Evolutionary conservation across 2,797 vertebrate genomes (phyloP).

Genomic region (Chaetophractus vellerosus): DNA sequence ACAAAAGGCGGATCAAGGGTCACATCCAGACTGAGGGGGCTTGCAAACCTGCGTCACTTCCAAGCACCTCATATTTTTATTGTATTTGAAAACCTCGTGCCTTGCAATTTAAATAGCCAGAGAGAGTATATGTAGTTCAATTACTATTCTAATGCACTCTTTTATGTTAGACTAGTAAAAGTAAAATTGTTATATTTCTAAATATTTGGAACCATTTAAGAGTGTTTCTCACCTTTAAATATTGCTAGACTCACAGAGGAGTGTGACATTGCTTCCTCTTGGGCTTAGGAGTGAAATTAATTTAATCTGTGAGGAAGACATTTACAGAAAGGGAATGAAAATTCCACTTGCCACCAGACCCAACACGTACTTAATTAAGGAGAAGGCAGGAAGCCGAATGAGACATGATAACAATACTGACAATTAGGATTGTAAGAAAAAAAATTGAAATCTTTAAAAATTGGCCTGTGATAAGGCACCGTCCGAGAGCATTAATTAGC

Average conservation of each 20-base stretch:
- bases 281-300: not conserved
- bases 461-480: not conserved
- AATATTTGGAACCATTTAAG: constrained; percentile 41
- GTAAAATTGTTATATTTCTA: not conserved
- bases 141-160: not conserved
- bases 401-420: not conserved
- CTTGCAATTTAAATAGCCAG: not conserved
- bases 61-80: not conserved
- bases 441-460: not conserved
- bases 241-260: not conserved
- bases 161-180: not conserved
- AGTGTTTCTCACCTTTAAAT: not conserved
- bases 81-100: not conserved
- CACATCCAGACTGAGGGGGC: not conserved
- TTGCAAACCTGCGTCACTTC: not conserved
- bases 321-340: constrained; percentile 50
- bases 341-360: not conserved
- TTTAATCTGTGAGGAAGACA: not conserved
- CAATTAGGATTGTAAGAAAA: constrained; percentile 28
- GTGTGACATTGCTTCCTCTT: not conserved
- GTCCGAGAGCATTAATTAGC: constrained; percentile 61
- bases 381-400: not conserved
- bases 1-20: not conserved
- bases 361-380: not conserved
- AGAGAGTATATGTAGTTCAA: not conserved